These are phyloP conservation scores for Cecidostiba fungosa DNA, from an alignment of 2,888 invertebrate species.

Conservation along the genomic window DNA sequence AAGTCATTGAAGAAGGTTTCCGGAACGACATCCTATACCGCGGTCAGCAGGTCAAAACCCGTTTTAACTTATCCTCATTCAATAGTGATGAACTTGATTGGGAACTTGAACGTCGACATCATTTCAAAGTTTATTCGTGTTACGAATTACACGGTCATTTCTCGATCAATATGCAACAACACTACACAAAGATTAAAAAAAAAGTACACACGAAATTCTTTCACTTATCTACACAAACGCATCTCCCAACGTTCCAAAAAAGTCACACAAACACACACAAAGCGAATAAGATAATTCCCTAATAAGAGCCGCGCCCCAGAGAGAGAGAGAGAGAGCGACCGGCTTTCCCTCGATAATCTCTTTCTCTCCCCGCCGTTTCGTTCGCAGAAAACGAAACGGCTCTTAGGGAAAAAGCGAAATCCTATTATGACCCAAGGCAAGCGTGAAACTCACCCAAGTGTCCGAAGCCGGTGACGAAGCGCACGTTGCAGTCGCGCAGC, in stretches of 20 bases:
- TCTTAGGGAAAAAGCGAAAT: background rate
- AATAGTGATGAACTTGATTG: background rate
- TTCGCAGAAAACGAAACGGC: background rate
- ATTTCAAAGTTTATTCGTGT: background rate
- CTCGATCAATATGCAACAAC: no score
- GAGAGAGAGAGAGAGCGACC: no score
- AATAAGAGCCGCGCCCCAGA: background rate
- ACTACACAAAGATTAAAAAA: no score
- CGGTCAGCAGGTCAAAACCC: slow-evolving; percentile 22
- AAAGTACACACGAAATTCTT: no score
- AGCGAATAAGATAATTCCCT: background rate
- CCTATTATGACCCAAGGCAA: background rate
- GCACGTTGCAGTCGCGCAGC: slow-evolving; percentile 83
- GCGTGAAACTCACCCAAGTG: slow-evolving; percentile 88
- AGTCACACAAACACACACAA: background rate
- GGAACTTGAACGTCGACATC: background rate
- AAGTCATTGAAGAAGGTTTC: background rate
- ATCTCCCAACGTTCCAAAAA: background rate
- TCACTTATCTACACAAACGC: background rate
- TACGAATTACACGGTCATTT: no score
- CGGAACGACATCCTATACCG: background rate
- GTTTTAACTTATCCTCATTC: background rate
- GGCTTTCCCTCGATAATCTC: background rate
- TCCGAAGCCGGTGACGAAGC: slow-evolving; percentile 92
- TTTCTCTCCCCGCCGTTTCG: background rate